A percentile compares a stretch with the other conserved stretches of the same genome.
Evolutionary conservation across 1,140 invertebrate genomes (phyloP).

Genomic region (Dendroctonus ponderosae): DNA sequence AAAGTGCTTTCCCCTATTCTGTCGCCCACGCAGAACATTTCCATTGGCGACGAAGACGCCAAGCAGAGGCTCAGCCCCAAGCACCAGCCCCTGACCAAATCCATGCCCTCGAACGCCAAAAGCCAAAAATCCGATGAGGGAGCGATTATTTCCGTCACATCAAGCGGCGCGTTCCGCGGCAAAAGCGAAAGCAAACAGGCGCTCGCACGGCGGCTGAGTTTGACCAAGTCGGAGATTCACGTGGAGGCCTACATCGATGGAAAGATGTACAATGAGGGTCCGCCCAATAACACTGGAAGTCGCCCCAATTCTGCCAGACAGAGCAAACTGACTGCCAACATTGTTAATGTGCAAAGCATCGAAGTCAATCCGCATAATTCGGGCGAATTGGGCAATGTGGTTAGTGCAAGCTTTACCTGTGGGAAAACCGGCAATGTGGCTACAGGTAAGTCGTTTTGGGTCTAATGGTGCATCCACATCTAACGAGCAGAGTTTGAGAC

Average conservation of each 20-base stretch:
- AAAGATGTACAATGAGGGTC: slow-evolving; percentile 34
- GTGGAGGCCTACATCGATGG: slow-evolving; percentile 46
- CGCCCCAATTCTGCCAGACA: slow-evolving; percentile 17
- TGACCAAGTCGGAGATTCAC: slow-evolving; percentile 56
- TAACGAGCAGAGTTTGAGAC: too few species aligned
- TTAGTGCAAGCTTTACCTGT: slow-evolving; percentile 33
- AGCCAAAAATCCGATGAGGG: slow-evolving; percentile 49
- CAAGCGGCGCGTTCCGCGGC: slow-evolving; percentile 47
- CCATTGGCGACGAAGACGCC: slow-evolving; percentile 34
- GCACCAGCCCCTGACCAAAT: slow-evolving; percentile 43
- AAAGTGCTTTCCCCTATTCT: slow-evolving; percentile 46
- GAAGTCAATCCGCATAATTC: slow-evolving; percentile 25
- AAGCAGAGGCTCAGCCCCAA: not conserved
- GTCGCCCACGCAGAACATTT: slow-evolving; percentile 49
- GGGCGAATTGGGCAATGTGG: slow-evolving; percentile 12
- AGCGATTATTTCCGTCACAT: slow-evolving; percentile 47
- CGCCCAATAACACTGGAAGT: slow-evolving; percentile 8
- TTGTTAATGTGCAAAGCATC: slow-evolving; percentile 44
- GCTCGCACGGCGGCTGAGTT: slow-evolving; percentile 52
- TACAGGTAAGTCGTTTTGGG: slow-evolving; percentile 38
- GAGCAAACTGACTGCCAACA: slow-evolving; percentile 40
- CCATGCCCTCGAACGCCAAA: slow-evolving; percentile 43
- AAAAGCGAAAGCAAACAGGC: slow-evolving; percentile 43
- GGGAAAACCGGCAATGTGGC: slow-evolving; percentile 45
- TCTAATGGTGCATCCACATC: not conserved